Conservation (phyloP, 2,888 invertebrate genomes). For the Drosophila rubida region DNA sequence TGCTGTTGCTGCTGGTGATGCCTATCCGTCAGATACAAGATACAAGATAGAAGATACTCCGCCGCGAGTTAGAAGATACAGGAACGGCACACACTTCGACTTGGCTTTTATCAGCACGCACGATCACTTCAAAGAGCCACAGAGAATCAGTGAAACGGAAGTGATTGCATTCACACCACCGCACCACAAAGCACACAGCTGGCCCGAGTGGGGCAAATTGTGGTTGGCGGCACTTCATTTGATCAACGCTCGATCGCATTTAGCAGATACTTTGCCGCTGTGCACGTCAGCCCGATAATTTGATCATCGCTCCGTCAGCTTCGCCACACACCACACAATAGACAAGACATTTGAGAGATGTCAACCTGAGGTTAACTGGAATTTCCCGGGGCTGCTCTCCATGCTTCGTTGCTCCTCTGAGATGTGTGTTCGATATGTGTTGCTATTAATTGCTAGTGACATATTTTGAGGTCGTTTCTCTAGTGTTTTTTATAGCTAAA, state of each 20-base stretch:
- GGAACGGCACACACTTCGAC: conserved; percentile 34
- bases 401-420: conserved; percentile 15
- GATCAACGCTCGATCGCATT: conserved; percentile 56
- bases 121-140: conserved; percentile 74
- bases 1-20: conserved; percentile 46
- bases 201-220: conserved; percentile 34
- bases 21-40: conserved; percentile 69
- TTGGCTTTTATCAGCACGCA: conserved; percentile 77
- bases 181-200: conserved; percentile 8
- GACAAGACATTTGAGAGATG: conserved; percentile 23
- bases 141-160: conserved; percentile 70
- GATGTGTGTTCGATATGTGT: conserved; percentile 30
- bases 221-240: conserved; percentile 58
- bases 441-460: conserved; percentile 55
- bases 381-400: conserved; percentile 29
- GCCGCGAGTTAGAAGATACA: conserved; percentile 56
- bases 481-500: conserved; percentile 4
- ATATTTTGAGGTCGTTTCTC: conserved; percentile 31
- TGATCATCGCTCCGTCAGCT: conserved; percentile 64
- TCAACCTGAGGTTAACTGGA: conserved; percentile 71
- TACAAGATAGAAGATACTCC: conserved; percentile 67
- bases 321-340: conserved; percentile 25
- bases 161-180: conserved; percentile 76
- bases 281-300: conserved; percentile 66
- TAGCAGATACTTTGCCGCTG: conserved; percentile 51